Evolutionary conservation across 2,797 vertebrate species (phyloP).

Genomic region (Lepus oiostolus): DNA sequence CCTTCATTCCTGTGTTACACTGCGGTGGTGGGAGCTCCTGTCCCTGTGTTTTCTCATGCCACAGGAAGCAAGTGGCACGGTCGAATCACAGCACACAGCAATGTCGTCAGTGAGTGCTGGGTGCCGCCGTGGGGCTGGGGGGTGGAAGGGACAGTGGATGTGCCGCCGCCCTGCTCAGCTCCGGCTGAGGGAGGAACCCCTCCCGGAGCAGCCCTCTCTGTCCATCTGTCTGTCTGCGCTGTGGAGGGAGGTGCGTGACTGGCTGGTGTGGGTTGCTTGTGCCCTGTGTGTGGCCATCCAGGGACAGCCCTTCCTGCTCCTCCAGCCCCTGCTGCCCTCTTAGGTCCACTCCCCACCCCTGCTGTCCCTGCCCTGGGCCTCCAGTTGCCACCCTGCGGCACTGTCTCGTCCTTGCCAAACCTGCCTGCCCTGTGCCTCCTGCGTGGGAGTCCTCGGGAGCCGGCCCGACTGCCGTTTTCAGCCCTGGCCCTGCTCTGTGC

Average conservation of each 20-base stretch:
- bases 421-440: neutral
- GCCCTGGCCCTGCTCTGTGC: neutral
- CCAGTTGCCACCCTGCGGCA: neutral
- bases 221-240: neutral
- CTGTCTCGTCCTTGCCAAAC: neutral
- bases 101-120: neutral
- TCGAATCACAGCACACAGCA: neutral
- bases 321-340: neutral
- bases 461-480: neutral
- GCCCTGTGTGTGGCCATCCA: neutral
- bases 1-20: neutral
- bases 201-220: neutral
- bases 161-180: neutral
- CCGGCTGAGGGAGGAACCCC: fast-evolving
- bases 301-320: too few species aligned
- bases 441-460: neutral
- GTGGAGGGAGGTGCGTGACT: neutral
- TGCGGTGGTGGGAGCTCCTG: neutral
- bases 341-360: neutral
- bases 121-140: neutral
- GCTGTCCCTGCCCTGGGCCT: neutral
- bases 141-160: fast-evolving
- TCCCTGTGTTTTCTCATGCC: neutral
- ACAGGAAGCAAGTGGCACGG: neutral
- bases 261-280: fast-evolving